Conservation (phyloP, 2,888 invertebrate species). For the Mactromeris polynyma region DNA sequence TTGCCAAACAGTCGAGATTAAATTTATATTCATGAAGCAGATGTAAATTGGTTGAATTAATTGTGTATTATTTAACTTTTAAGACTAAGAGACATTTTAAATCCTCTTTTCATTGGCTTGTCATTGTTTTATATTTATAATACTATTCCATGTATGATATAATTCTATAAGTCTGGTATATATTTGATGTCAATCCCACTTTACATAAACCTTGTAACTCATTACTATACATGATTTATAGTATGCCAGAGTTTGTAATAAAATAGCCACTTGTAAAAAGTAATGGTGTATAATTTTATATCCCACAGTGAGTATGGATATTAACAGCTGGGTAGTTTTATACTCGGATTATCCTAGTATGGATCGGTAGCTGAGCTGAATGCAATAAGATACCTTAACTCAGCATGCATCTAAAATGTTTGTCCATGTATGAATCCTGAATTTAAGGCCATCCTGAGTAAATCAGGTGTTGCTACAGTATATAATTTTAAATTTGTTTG, state of each 20-base stretch:
- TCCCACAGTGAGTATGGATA: neutral
- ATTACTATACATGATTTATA: neutral
- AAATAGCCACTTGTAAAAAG: neutral
- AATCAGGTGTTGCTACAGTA: neutral
- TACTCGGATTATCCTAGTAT: neutral
- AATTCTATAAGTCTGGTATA: too few species aligned
- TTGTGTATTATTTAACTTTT: too few species aligned
- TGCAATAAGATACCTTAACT: conserved; percentile 15
- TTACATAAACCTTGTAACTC: too few species aligned
- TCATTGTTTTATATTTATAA: too few species aligned
- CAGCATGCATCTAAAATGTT: neutral
- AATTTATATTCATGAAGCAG: too few species aligned
- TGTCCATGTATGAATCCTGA: neutral
- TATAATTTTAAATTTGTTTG: too few species aligned
- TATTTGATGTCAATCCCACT: too few species aligned
- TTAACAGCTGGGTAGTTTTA: conserved; percentile 2
- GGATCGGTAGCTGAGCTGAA: neutral
- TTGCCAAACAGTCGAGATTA: too few species aligned
- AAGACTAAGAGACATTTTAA: too few species aligned
- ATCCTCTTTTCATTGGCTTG: too few species aligned
- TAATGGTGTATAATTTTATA: neutral
- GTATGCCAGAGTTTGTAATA: neutral
- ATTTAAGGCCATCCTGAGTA: neutral
- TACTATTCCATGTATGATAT: too few species aligned
- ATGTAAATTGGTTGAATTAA: too few species aligned